A percentile compares a stretch with the other conserved stretches of the same genome.
Evolutionary conservation across 1,140 invertebrate species (phyloP).

Genomic region (Drosophila eugracilis): DNA sequence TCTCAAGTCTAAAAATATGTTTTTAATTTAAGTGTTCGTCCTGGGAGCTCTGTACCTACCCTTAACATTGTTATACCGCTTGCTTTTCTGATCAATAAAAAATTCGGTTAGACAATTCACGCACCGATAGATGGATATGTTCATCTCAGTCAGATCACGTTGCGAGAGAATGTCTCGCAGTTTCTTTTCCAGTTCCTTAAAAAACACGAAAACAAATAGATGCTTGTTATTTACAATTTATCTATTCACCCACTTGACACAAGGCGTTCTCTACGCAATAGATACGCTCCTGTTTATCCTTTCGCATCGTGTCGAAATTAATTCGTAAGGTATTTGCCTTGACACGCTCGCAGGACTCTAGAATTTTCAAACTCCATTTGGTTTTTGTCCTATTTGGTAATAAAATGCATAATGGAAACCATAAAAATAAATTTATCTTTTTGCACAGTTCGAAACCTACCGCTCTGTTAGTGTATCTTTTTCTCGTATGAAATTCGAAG

Average conservation of each 20-base stretch:
- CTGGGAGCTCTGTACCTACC: constrained; percentile 29
- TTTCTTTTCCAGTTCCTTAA: constrained; percentile 86
- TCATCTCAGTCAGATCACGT: constrained; percentile 86
- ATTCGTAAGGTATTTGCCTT: constrained; percentile 86
- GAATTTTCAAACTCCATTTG: constrained; percentile 86
- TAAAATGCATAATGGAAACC: not conserved
- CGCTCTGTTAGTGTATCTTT: constrained; percentile 76
- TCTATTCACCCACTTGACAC: constrained; percentile 85
- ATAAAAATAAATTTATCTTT: not conserved
- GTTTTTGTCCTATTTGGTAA: constrained; percentile 84
- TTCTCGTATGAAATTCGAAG: constrained; percentile 79
- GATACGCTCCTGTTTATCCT: constrained; percentile 86
- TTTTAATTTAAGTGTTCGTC: not conserved
- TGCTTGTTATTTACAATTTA: not conserved
- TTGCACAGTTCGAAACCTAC: constrained; percentile 28
- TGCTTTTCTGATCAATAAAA: constrained; percentile 85
- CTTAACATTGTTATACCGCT: constrained; percentile 25
- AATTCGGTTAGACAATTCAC: constrained; percentile 88
- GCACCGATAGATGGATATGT: constrained; percentile 87
- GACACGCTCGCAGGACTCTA: constrained; percentile 86
- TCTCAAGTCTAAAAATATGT: constrained; percentile 62
- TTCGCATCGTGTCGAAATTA: constrained; percentile 87
- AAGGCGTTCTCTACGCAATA: constrained; percentile 87
- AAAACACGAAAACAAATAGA: not conserved
- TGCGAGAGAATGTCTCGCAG: constrained; percentile 85